Evolutionary conservation across 1,140 invertebrate genomes (phyloP), one percentile per base, ranked within the genome.

Genomic region (Halictus rubicundus): DNA sequence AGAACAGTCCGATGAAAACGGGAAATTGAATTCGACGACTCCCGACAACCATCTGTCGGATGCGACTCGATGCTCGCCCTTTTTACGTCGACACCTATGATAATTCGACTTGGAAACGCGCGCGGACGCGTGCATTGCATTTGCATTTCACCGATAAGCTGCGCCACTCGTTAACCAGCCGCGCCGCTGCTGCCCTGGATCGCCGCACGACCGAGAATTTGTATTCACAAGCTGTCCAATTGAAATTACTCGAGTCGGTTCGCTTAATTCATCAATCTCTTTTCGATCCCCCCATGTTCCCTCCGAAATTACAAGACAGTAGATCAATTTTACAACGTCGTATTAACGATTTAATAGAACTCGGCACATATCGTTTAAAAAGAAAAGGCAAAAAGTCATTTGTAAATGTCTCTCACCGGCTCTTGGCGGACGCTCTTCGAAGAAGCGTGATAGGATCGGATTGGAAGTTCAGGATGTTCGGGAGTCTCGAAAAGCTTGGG

Each of bases 31-130:
- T 69, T 82, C 46, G 74, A 75, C 46, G 60, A 68, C 60, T 46
- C 54, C 37, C 59, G 71, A 69, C 65, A 59, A 49, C 59, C 80
- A 76, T 86, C 71, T 85, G 75, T 86, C 83, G 84, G 10, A 57
- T 25, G 3, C 61, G 9, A 21, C 52, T 61, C 32, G 19, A 9
- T n/a, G 49, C 25, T 71, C 68, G 68, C 70, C 46, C 59, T 69
- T 85, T 39, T 73, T 54, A 37, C 63, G 37, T 63, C 63, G 39
- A 74, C 76, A 54, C 68, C 27, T 80, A 85, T 65, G 72, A 85
- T 85, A 74, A 86, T 86, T 83, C 64, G 27, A 77, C 68, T 80
- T 71, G 46, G 60, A 80, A 75, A 79, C 77, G 68, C 60, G 52
- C 69, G 59, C 39, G 76, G 23, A 46, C 27, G 66, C 73, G 8